Base-by-base conservation (phyloP, 2,888 invertebrate species). In the Mamestra brassicae region DNA sequence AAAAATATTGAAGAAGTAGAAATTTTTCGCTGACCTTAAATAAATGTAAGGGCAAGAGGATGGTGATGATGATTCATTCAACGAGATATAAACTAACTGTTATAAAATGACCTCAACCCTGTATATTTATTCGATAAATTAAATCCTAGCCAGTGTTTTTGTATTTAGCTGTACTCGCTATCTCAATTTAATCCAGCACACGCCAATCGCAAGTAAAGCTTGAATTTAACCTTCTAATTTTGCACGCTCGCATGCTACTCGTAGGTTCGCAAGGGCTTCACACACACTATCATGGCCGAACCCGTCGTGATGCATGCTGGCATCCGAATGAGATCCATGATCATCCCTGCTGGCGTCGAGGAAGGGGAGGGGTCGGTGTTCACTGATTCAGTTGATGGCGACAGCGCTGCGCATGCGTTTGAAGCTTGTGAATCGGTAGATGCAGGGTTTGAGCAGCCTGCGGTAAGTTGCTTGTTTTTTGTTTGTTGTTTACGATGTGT, bases 241-340 rank as follows among this genome's bases (percentile, higher is more conserved):
- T 82, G 85, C 86, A 85, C 86, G 88, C 89, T 86, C 89, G 93
- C 94, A 94, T 89, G 92, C 63, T 95, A 26, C 26, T 26, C 26
- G 26, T 26, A 96, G 96, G 93, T 94, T 26, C 94, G 92, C 63
- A 68, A 83, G 50, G 36, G 89, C 81, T 91, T 92, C 90, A 87
- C 89, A 8, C 90, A 88, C 75, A 83, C 91, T 5, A 80, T 92
- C 79, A 62, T 84, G 42, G 78, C 76, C 11, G 89, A 91, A 4
- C 66, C 87, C 34, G 90, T 91, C n/a, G 74, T 78, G 7, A 74
- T 89, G 57, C 89, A 89, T 5, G 86, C 94, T 4, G 87, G 89
- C 0, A 82, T 95, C 42, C 88, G 93, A 58, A 91, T 93, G 92
- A 90, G 92, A 1, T 90, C 92, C 4, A 91, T 90, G 26, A 65